These are phyloP conservation scores for Chouioia cunea DNA, from an alignment of 2,888 invertebrate genomes.

Conservation along the genomic window DNA sequence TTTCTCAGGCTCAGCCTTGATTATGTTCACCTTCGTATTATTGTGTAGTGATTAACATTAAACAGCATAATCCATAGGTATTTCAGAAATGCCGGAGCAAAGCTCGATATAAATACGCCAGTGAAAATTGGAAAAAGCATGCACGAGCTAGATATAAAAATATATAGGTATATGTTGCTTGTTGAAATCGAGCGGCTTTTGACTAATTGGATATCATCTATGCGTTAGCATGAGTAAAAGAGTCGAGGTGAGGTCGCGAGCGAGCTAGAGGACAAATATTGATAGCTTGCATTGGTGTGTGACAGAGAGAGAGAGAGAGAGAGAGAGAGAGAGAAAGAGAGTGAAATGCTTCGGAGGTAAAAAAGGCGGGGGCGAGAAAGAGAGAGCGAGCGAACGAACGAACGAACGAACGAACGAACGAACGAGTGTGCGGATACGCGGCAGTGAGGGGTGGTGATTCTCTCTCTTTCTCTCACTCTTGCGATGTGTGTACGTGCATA, in stretches of 20 bases:
- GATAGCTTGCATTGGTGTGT: slow-evolving; percentile 35
- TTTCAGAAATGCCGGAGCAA: too few relatives aligned
- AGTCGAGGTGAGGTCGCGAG: slow-evolving; percentile 32
- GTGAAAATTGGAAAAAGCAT: too few relatives aligned
- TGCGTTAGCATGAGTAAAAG: slow-evolving; percentile 33
- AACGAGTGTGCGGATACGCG: slow-evolving; percentile 6
- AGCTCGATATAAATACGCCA: too few relatives aligned
- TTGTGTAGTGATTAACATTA: too few relatives aligned
- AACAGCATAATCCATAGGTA: too few relatives aligned
- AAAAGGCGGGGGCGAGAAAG: slow-evolving; percentile 13
- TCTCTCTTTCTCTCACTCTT: slow-evolving; percentile 11
- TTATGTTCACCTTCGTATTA: too few relatives aligned
- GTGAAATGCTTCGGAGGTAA: slow-evolving; percentile 2
- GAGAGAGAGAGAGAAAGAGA: too few relatives aligned
- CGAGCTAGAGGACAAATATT: slow-evolving; percentile 47
- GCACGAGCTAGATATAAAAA: too few relatives aligned
- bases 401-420: slow-evolving; percentile 29
- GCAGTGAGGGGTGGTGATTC: slow-evolving; percentile 27
- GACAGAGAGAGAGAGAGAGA: slow-evolving; percentile 37
- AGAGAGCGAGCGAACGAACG: slow-evolving; percentile 26
- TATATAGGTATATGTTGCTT: too few relatives aligned
- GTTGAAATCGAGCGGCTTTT: slow-evolving; percentile 28
- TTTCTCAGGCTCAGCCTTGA: too few relatives aligned
- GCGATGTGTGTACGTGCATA: slow-evolving; percentile 40
- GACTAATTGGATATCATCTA: slow-evolving; percentile 47